phyloP scores from a whole-genome alignment of 2,797 vertebrate genomes.

The Sciurus vulgaris region DNA sequence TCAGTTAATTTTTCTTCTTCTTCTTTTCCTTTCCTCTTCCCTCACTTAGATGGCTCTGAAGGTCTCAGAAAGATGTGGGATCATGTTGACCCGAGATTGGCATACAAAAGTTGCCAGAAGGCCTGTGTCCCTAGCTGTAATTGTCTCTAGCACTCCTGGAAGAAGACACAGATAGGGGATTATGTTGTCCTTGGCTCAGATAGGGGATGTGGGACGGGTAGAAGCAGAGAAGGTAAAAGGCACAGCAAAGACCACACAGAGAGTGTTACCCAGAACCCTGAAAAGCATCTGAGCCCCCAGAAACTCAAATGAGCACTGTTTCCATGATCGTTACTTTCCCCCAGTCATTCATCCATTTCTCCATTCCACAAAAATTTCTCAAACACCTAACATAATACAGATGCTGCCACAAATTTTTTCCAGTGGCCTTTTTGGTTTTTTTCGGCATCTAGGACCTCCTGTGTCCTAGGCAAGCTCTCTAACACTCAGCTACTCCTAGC shows the following conservation, averaged over 20 bases:
- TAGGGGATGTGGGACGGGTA: neutral
- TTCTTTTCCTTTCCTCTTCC: neutral
- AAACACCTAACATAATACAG: neutral
- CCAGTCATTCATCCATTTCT: neutral
- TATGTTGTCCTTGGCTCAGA: neutral
- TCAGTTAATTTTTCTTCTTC: constrained; percentile 28
- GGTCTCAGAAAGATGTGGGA: neutral
- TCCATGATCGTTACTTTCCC: neutral
- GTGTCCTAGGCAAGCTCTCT: neutral
- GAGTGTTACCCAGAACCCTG: neutral
- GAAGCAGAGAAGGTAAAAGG: neutral
- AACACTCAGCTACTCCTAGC: too few species aligned
- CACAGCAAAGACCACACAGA: constrained; percentile 40
- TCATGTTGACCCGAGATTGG: neutral
- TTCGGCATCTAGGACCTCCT: neutral
- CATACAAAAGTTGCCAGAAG: neutral
- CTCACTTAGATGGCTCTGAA: neutral
- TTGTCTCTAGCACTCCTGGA: neutral
- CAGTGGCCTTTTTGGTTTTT: too few species aligned
- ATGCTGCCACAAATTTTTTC: neutral
- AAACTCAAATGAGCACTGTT: neutral
- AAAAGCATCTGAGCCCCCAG: neutral
- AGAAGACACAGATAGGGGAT: neutral
- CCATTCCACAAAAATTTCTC: neutral
- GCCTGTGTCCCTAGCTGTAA: neutral